phyloP scores from a whole-genome alignment of 64 coral and sea anemone genomes.

The Anthopleura sola region DNA sequence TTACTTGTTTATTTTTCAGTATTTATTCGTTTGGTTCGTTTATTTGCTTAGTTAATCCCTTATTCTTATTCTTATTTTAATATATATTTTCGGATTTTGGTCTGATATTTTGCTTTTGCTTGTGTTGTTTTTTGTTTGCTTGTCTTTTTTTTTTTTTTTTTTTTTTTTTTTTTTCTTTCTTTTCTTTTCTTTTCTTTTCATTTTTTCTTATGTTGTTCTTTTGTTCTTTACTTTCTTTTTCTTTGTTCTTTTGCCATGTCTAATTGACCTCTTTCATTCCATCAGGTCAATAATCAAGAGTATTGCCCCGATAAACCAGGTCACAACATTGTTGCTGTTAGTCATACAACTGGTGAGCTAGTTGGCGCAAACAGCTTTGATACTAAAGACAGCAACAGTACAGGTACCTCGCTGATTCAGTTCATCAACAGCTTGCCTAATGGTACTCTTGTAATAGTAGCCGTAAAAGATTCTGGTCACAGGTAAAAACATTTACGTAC shows the following conservation, averaged over 20 bases:
- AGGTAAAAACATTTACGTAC: not conserved
- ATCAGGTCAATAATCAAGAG: constrained; percentile 15
- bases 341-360: not conserved
- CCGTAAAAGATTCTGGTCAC: constrained; percentile 1
- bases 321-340: constrained; percentile 1
- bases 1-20: not conserved
- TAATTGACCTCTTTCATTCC: not conserved
- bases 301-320: not conserved
- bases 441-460: not conserved
- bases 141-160: too few species aligned
- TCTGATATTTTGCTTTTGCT: too few species aligned
- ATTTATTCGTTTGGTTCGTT: not conserved
- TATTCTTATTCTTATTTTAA: too few species aligned
- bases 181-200: too few species aligned
- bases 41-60: not conserved
- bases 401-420: not conserved
- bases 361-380: not conserved
- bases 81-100: too few species aligned
- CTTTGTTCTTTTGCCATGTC: too few species aligned
- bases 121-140: too few species aligned
- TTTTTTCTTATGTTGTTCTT: too few species aligned
- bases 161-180: too few species aligned
- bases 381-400: not conserved
- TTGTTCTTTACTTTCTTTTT: not conserved
- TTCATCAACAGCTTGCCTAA: not conserved